Percentiles rank a stretch among this genome's conserved stretches.
Conservation (phyloP, 2,113 vertebrate genomes). For the Thinocorus orbignyianus region DNA sequence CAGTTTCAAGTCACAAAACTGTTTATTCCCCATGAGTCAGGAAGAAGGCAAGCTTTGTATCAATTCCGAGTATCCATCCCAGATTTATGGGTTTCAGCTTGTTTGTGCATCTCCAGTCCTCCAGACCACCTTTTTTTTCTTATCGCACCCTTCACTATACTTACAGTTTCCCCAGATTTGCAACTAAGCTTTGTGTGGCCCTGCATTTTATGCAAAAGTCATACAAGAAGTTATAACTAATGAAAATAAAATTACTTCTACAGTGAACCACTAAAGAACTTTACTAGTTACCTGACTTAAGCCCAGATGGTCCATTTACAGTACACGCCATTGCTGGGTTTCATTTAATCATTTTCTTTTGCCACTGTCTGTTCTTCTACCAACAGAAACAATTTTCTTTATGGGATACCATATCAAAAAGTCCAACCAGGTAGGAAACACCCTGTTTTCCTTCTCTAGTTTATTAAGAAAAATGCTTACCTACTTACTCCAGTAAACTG, state of each 20-base stretch:
- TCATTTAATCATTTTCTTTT: background rate
- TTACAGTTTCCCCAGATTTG: background rate
- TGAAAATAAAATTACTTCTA: background rate
- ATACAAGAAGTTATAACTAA: background rate
- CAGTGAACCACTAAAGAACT: background rate
- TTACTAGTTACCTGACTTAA: background rate
- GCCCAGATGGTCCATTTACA: background rate
- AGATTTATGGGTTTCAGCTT: background rate
- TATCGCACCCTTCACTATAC: background rate
- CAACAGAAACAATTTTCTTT: background rate
- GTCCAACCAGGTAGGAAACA: background rate
- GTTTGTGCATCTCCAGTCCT: background rate
- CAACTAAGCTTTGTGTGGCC: background rate
- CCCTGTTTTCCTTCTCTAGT: background rate
- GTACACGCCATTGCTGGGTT: rapidly evolving
- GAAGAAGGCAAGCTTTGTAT: background rate
- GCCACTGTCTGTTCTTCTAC: background rate
- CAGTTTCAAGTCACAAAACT: background rate
- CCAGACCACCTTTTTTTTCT: background rate
- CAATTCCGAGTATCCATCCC: background rate
- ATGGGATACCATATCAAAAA: background rate
- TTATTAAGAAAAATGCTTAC: background rate
- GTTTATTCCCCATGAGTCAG: background rate
- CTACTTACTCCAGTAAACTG: background rate
- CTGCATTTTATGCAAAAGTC: background rate